phyloP scores from a whole-genome alignment of 64 coral and sea anemone species.

The Montipora capricornis region DNA sequence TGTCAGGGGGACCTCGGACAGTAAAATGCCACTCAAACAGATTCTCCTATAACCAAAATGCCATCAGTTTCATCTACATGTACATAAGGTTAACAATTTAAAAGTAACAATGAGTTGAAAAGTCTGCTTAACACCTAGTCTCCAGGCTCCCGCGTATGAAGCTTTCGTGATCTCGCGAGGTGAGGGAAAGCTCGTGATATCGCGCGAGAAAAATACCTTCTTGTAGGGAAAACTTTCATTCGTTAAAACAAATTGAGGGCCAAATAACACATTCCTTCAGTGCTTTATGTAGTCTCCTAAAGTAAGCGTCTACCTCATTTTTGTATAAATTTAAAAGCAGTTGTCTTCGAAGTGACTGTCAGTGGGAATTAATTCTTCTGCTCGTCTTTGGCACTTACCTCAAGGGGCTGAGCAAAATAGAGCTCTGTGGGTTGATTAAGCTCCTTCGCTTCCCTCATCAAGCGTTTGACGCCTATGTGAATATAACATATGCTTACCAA shows the following conservation, averaged over 20 bases:
- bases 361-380: not conserved
- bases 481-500: constrained; percentile 14
- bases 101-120: not conserved
- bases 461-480: constrained; percentile 85
- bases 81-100: not conserved
- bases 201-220: not conserved
- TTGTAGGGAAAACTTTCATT: too few relatives aligned
- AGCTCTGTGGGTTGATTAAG: constrained; percentile 83
- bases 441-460: constrained; percentile 98
- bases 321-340: not conserved
- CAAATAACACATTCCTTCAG: too few relatives aligned
- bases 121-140: too few relatives aligned
- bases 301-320: not conserved
- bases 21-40: constrained; percentile 99
- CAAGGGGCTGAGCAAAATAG: constrained; percentile 94
- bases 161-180: not conserved
- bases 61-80: not conserved
- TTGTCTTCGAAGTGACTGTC: too few relatives aligned
- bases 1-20: constrained; percentile 94
- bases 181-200: not conserved
- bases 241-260: too few relatives aligned
- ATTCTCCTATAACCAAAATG: constrained; percentile 77
- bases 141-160: not conserved
- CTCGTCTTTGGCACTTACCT: constrained; percentile 42
- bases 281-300: too few relatives aligned